Conservation (phyloP, 1,140 invertebrate species). For the Drosophila busckii region DNA sequence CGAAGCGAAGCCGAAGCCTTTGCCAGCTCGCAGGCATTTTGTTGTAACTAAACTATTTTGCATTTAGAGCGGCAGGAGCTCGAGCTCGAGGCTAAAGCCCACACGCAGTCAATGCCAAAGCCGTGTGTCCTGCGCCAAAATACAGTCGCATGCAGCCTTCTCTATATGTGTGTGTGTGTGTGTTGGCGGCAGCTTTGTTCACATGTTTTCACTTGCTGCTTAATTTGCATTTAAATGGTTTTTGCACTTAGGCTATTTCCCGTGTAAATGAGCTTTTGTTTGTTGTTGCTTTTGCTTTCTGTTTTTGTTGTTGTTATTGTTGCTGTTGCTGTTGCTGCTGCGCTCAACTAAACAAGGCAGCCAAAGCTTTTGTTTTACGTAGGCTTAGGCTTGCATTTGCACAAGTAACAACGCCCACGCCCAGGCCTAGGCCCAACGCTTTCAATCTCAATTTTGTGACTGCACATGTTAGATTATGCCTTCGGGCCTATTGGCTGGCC, state of each 20-base stretch:
- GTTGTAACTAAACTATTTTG: slow-evolving; percentile 70
- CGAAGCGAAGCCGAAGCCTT: not conserved
- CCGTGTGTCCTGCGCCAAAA: slow-evolving; percentile 19
- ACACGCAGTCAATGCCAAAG: slow-evolving; percentile 41
- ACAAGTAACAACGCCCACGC: slow-evolving; percentile 22
- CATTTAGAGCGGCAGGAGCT: slow-evolving; percentile 55
- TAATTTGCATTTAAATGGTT: slow-evolving; percentile 78
- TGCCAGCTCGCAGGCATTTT: slow-evolving; percentile 34
- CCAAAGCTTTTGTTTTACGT: slow-evolving; percentile 44
- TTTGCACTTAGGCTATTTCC: slow-evolving; percentile 77
- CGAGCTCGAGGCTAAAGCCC: slow-evolving; percentile 26
- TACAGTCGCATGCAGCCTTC: slow-evolving; percentile 36
- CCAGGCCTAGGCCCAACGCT: not conserved
- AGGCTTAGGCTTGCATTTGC: slow-evolving; percentile 50
- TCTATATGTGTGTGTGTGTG: slow-evolving; percentile 14
- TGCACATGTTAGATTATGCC: slow-evolving; percentile 13
- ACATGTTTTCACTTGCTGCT: slow-evolving; percentile 78
- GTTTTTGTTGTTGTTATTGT: slow-evolving; percentile 30
- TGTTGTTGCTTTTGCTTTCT: slow-evolving; percentile 9
- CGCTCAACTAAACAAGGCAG: slow-evolving; percentile 29
- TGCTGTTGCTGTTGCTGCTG: slow-evolving; percentile 15
- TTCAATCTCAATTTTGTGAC: slow-evolving; percentile 7
- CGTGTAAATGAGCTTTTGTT: slow-evolving; percentile 78
- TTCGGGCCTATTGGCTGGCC: no score
- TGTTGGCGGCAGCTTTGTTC: slow-evolving; percentile 59